Evolutionary conservation across 1,140 invertebrate genomes (phyloP).

Genomic region (Metaphire vulgaris): DNA sequence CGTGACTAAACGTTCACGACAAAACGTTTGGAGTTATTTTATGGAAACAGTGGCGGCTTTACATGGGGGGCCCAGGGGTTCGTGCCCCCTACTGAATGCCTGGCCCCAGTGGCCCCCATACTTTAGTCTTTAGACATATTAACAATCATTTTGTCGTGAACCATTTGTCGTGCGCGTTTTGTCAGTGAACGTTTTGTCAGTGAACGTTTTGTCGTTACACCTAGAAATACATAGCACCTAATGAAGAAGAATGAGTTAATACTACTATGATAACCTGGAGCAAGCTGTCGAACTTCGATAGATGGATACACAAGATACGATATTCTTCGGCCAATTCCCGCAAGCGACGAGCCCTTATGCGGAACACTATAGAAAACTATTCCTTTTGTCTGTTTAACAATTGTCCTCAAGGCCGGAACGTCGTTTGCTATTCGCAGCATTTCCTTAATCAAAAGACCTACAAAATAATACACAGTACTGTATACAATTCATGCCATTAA

Average conservation of each 20-base stretch:
- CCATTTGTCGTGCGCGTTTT: no score
- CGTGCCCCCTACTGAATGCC: no score
- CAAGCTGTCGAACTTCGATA: constrained; percentile 69
- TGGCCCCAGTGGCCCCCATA: no score
- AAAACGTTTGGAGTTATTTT: no score
- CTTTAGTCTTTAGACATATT: no score
- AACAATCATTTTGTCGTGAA: no score
- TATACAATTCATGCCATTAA: not conserved
- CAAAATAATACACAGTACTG: constrained; percentile 14
- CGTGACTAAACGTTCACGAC: not conserved
- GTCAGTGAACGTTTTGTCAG: no score
- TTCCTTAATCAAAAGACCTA: constrained; percentile 68
- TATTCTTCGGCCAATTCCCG: constrained; percentile 55
- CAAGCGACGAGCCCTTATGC: constrained; percentile 66
- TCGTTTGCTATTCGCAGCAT: constrained; percentile 59
- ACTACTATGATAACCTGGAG: constrained; percentile 56
- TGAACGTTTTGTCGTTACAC: no score
- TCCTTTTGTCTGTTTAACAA: constrained; percentile 64
- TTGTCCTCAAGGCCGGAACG: constrained; percentile 47
- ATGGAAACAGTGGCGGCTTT: no score
- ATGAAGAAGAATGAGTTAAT: not conserved
- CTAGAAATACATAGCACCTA: no score
- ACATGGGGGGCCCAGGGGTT: no score
- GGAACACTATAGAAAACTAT: constrained; percentile 74
- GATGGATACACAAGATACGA: constrained; percentile 66